phyloP scores from a whole-genome alignment of 2,113 vertebrate genomes.

The Glaucidium brasilianum region DNA sequence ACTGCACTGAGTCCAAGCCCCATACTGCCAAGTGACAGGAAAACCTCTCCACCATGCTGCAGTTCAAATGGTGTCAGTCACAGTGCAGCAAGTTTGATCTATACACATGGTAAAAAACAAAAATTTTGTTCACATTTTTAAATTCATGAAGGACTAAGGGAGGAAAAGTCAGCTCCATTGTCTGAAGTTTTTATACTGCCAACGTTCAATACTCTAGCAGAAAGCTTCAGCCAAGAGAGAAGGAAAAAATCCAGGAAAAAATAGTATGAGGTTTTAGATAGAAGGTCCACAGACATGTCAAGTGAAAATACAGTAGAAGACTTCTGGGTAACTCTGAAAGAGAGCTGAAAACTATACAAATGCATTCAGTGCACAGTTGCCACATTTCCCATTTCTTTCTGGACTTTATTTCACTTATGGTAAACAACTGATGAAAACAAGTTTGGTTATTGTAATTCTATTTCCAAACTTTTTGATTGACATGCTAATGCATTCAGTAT shows the following conservation, averaged over 20 bases:
- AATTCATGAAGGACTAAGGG: neutral
- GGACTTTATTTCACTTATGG: neutral
- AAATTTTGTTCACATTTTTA: neutral
- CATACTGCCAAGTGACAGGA: neutral
- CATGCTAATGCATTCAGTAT: neutral
- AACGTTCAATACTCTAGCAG: neutral
- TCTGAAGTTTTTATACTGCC: neutral
- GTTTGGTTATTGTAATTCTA: neutral
- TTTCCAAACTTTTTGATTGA: neutral
- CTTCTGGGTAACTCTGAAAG: neutral
- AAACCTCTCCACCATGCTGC: neutral
- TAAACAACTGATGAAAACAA: neutral
- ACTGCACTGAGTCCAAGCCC: neutral
- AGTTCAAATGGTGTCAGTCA: neutral
- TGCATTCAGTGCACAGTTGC: neutral
- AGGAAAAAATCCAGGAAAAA: neutral
- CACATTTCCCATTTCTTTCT: neutral
- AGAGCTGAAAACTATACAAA: neutral
- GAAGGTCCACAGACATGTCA: neutral
- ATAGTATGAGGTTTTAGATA: neutral
- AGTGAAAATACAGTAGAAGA: neutral
- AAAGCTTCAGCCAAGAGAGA: neutral
- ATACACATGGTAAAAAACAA: neutral
- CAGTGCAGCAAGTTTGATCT: neutral
- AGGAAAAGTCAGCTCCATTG: neutral